These are phyloP conservation scores for Liparis tanakae DNA, from an alignment of 2,797 vertebrate species.

Conservation along the genomic window DNA sequence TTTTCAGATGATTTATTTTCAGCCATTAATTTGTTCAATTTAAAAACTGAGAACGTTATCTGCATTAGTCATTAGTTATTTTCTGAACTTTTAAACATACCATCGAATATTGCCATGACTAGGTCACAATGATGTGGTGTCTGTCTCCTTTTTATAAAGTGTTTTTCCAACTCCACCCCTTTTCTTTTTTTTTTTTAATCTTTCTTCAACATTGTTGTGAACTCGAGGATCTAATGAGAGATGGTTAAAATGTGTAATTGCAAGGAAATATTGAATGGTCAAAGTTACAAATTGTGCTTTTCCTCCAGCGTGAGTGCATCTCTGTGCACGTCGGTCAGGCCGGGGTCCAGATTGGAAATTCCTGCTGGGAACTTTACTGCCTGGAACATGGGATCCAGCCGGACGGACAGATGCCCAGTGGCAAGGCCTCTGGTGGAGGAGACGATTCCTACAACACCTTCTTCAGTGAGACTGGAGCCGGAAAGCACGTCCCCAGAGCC, in stretches of 20 bases:
- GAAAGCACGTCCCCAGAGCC: conserved; percentile 58
- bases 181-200: no score
- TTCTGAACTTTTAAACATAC: no score
- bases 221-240: background rate
- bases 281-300: background rate
- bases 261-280: background rate
- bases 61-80: no score
- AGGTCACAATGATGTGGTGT: no score
- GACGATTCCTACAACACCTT: conserved; percentile 60
- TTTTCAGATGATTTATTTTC: background rate
- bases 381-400: conserved; percentile 62
- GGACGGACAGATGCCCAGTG: conserved; percentile 54
- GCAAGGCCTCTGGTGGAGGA: conserved; percentile 55
- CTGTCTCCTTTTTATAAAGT: no score
- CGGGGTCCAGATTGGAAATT: conserved; percentile 71
- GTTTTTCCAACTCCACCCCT: no score
- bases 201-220: no score
- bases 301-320: conserved; percentile 69
- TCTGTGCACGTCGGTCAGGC: conserved; percentile 71
- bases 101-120: no score
- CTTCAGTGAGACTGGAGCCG: conserved; percentile 73
- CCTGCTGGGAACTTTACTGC: conserved; percentile 74
- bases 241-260: background rate
- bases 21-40: no score
- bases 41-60: no score